Base-by-base conservation (phyloP, 2,888 invertebrate species). In the Cotesia congregata region DNA sequence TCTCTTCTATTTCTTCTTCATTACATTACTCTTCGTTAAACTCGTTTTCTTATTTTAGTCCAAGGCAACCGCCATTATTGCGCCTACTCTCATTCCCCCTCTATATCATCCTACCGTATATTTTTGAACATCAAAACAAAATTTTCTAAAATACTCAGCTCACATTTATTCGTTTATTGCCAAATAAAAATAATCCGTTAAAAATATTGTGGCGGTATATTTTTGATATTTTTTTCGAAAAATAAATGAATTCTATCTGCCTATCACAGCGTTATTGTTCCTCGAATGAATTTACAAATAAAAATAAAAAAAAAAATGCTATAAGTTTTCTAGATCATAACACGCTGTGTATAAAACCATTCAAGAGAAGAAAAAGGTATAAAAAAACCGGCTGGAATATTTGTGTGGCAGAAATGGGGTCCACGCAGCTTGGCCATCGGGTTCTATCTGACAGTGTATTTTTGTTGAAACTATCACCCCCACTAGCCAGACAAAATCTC, bases 401-500 rank as follows among this genome's bases (percentile, higher is more conserved):
- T 77, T 71, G 74, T 78, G 76, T 77, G 74, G 68, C 70, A 79
- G 76, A 62, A 78, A 78, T 75, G 78, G 77, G 82, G 84, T 85
- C 85, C 84, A 83, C 79, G 83, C 79, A 75, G 83, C 81, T 84
- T 82, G 83, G 81, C 77, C 79, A 84, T 83, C 82, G 81, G 83
- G 82, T 82, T 85, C 85, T 83, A 85, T 86, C 85, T 85, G 86
- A 83, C 85, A 84, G 83, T 80, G 82, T 85, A 87, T 87, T 87
- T 86, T 87, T 84, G 81, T 82, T 50, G 80, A 83, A 83, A 86
- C 79, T 76, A 79, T 81, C 81, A 81, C 81, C 80, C 82, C 79
- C 81, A 73, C 78, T 78, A 72, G 70, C 40, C 62, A 12, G 50
- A 50, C 39, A 40, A 67, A 77, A 72, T 70, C 78, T 50, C 71